Evolutionary conservation across 2,888 invertebrate species (phyloP), one percentile per base, ranked within the genome.

Genomic region (Caenorhabditis afra): DNA sequence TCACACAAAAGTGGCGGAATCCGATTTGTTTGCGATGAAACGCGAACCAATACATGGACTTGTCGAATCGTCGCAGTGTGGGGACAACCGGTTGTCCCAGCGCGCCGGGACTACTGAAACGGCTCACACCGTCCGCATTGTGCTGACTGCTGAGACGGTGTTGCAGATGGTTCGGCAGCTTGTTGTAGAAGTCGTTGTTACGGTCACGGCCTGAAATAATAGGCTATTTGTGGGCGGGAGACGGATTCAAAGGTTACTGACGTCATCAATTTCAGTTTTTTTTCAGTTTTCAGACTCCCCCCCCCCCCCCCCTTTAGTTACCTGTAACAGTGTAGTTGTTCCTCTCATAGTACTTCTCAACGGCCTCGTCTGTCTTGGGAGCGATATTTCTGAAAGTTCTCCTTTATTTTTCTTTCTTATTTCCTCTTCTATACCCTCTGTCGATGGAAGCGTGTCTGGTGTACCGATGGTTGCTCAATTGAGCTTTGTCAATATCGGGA

Each of bases 11-110:
- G 41, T 85, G 85, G 0, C 85, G 83, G 29, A 85, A 75, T n/a
- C 84, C 84, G 35, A 84, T 66, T 47, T 76, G 66, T 20, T 81
- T 81, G 10, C 81, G 77, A 58, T 81, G 78, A 23, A 79, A 77
- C 1, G 84, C 81, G 18, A 85, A 73, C 75, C 79, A 85, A 59
- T 85, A 85, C 65, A 85, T 73, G 1, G 84, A 84, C 12, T 77
- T 77, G 18, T 80, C 77, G 37, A 85, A 85, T 66, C 77, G 80
- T 79, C 64, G 50, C 74, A 39, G 14, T 0, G 65, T 71, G 3
- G 80, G 75, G 4, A 76, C 52, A 14, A 75, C 70, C 1, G 53
- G 59, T 39, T 75, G 62, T 0, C 75, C 75, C 1, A 76, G 20
- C 0, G 80, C 80, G 23, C 80, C 80, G 16, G 80, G 80, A 22